Percentiles rank a stretch among this genome's conserved stretches.
phyloP scores from a whole-genome alignment of 2,888 invertebrate species.

The Eretmocerus hayati region DNA sequence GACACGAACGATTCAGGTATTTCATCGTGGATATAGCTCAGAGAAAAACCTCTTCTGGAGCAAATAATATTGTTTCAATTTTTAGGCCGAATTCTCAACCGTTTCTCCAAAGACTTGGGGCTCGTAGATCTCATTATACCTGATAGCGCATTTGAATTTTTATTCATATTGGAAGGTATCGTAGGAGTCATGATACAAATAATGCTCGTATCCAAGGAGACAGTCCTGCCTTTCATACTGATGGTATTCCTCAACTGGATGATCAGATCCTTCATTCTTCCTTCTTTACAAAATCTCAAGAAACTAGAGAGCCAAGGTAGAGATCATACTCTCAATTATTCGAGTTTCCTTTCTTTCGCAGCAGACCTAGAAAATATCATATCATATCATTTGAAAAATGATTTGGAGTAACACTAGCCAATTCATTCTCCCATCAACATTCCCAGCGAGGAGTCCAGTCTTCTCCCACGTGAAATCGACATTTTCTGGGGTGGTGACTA shows the following conservation, averaged over 20 bases:
- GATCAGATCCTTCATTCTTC: constrained; percentile 60
- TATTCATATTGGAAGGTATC: constrained; percentile 62
- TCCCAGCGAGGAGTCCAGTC: constrained; percentile 65
- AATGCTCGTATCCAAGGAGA: constrained; percentile 62
- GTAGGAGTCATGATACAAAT: constrained; percentile 65
- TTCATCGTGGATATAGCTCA: too few relatives aligned
- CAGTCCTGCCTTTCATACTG: constrained; percentile 55
- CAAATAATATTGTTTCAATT: too few relatives aligned
- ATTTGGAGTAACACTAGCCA: background rate
- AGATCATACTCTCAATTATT: constrained; percentile 32
- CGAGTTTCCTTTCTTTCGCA: background rate
- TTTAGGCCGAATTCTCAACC: constrained; percentile 67
- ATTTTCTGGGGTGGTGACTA: constrained; percentile 77
- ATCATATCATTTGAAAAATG: background rate
- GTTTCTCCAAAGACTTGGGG: constrained; percentile 81
- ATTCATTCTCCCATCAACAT: too few relatives aligned
- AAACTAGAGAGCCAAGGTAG: constrained; percentile 52
- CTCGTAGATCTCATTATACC: constrained; percentile 70
- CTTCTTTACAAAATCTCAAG: constrained; percentile 66
- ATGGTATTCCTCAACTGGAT: constrained; percentile 59
- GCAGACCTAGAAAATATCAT: background rate
- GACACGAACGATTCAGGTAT: too few relatives aligned
- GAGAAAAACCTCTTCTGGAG: too few relatives aligned
- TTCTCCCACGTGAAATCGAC: constrained; percentile 84
- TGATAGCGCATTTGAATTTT: constrained; percentile 57